Conservation (phyloP, 2,888 invertebrate genomes). For the Tenthredo scrophulariae region DNA sequence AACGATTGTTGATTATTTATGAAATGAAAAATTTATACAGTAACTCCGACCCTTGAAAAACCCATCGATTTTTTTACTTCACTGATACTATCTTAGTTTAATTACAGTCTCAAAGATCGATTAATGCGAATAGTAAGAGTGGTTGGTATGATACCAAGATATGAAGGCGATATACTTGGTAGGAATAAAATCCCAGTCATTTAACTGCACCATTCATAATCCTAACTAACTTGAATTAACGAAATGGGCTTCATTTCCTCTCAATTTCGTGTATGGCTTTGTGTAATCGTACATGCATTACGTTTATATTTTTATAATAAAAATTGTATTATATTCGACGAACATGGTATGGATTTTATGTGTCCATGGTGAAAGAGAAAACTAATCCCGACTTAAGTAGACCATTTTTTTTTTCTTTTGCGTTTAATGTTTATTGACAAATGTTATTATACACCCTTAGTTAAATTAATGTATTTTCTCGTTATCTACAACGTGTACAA, state of each 20-base stretch:
- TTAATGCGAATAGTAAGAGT: background rate
- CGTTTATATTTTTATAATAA: conserved; percentile 50
- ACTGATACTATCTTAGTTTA: background rate
- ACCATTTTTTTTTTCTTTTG: background rate
- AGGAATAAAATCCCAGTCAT: background rate
- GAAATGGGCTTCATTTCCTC: conserved; percentile 15
- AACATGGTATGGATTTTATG: background rate
- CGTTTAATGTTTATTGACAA: conserved; percentile 8
- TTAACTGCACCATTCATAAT: background rate
- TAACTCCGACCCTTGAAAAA: background rate
- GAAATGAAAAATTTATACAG: background rate
- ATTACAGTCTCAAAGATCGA: background rate
- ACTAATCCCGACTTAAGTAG: background rate
- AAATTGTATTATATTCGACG: conserved; percentile 34
- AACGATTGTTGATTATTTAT: background rate
- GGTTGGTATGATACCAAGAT: background rate
- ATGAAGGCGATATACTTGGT: background rate
- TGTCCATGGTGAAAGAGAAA: background rate
- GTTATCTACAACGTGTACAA: conserved; percentile 6
- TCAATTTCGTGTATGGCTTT: conserved; percentile 35
- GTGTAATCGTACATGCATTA: conserved; percentile 38
- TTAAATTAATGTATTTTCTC: background rate
- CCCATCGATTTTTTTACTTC: background rate
- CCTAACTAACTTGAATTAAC: conserved; percentile 12
- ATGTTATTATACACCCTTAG: background rate